Conservation (phyloP, 2,888 invertebrate genomes). For the Prosopocoilus inquinatus region DNA sequence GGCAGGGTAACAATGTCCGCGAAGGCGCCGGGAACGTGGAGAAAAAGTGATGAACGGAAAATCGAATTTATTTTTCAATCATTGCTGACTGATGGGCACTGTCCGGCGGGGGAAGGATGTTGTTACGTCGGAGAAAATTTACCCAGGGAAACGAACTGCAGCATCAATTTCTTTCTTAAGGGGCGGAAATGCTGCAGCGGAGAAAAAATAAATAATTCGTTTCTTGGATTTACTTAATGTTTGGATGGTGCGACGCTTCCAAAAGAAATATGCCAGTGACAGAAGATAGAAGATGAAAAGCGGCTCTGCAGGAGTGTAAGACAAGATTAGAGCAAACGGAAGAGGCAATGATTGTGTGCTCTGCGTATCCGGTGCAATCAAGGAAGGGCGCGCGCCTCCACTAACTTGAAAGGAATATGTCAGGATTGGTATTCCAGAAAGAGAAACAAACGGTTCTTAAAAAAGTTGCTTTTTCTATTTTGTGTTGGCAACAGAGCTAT, state of each 20-base stretch:
- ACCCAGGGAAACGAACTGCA: conserved; percentile 34
- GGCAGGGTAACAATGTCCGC: too few relatives aligned
- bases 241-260: too few relatives aligned
- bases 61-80: conserved; percentile 55
- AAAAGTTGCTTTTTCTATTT: too few relatives aligned
- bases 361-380: conserved; percentile 37
- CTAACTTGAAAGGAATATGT: conserved; percentile 3
- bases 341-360: conserved; percentile 37
- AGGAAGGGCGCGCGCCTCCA: conserved; percentile 1
- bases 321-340: conserved; percentile 31
- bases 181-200: conserved; percentile 3
- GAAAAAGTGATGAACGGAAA: conserved; percentile 49
- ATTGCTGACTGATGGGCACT: conserved; percentile 53
- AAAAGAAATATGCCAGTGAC: conserved; percentile 14
- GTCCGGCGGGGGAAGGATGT: conserved; percentile 39
- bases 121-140: conserved; percentile 33
- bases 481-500: too few relatives aligned
- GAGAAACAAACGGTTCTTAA: too few relatives aligned
- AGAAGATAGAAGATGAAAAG: too few relatives aligned
- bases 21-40: conserved; percentile 17
- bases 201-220: conserved; percentile 1
- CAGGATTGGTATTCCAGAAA: background rate
- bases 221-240: conserved; percentile 1
- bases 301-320: conserved; percentile 13
- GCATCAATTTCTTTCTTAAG: conserved; percentile 26